These are phyloP conservation scores for Leptinotarsa haldemani DNA, from an alignment of 2,888 invertebrate species.

Conservation along the genomic window DNA sequence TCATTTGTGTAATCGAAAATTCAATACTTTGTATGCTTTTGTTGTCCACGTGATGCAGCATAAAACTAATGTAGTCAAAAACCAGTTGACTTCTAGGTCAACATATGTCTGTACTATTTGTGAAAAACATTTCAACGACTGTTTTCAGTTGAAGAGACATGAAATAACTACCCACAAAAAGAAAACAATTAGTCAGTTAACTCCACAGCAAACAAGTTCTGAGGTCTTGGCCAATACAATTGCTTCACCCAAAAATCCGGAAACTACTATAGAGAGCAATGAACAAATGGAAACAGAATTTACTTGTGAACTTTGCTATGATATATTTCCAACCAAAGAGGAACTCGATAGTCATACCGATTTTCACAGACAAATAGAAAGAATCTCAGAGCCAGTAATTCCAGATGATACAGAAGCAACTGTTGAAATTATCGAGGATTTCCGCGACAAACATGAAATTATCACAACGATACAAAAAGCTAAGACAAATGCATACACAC, in stretches of 20 bases:
- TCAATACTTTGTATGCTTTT: conserved; percentile 50
- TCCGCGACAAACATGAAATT: conserved; percentile 30
- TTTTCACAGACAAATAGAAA: conserved; percentile 44
- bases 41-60: conserved; percentile 52
- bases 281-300: conserved; percentile 48
- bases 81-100: conserved; percentile 28
- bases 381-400: conserved; percentile 15
- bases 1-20: conserved; percentile 45
- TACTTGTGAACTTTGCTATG: conserved; percentile 57
- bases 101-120: conserved; percentile 45
- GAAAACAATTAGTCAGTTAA: conserved; percentile 17
- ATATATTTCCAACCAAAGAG: conserved; percentile 50
- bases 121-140: conserved; percentile 46
- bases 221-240: neutral
- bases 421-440: conserved; percentile 37
- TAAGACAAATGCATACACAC: neutral
- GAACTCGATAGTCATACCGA: conserved; percentile 50
- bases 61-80: conserved; percentile 37
- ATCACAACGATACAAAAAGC: conserved; percentile 37
- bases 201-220: neutral
- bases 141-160: conserved; percentile 50
- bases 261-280: neutral
- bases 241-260: neutral
- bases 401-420: conserved; percentile 28
- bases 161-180: conserved; percentile 40